Evolutionary conservation across 2,797 vertebrate species (phyloP).

Genomic region (Podargus strigoides): DNA sequence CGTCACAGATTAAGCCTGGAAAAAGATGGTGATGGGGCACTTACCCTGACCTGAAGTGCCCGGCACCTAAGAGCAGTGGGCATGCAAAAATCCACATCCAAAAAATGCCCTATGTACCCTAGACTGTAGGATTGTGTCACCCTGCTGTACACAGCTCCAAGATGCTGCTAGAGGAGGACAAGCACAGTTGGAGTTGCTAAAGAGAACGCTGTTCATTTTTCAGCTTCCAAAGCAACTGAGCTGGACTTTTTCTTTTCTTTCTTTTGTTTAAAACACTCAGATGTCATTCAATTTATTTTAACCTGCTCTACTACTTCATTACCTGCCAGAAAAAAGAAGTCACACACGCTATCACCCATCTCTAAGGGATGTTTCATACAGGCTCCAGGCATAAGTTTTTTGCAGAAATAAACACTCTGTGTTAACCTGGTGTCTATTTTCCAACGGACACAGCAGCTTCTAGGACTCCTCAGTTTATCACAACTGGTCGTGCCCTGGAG

Average conservation of each 20-base stretch:
- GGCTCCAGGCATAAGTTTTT: neutral
- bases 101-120: rapidly evolving
- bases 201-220: neutral
- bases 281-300: neutral
- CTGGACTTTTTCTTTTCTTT: no score
- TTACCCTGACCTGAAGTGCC: rapidly evolving
- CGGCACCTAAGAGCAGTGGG: neutral
- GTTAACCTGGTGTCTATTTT: neutral
- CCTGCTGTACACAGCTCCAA: neutral
- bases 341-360: neutral
- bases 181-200: neutral
- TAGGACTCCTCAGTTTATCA: neutral
- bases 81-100: neutral
- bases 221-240: neutral
- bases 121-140: rapidly evolving
- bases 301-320: neutral
- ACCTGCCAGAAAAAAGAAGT: neutral
- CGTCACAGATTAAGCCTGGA: neutral
- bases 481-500: neutral
- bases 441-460: neutral
- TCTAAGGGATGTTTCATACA: neutral
- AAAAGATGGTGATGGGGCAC: neutral
- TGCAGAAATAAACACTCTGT: neutral
- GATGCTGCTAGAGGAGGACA: neutral
- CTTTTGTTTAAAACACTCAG: no score